A percentile compares a stretch with the other conserved stretches of the same genome.
Evolutionary conservation across 2,113 vertebrate species (phyloP).

Genomic region (Pelusios castaneus): DNA sequence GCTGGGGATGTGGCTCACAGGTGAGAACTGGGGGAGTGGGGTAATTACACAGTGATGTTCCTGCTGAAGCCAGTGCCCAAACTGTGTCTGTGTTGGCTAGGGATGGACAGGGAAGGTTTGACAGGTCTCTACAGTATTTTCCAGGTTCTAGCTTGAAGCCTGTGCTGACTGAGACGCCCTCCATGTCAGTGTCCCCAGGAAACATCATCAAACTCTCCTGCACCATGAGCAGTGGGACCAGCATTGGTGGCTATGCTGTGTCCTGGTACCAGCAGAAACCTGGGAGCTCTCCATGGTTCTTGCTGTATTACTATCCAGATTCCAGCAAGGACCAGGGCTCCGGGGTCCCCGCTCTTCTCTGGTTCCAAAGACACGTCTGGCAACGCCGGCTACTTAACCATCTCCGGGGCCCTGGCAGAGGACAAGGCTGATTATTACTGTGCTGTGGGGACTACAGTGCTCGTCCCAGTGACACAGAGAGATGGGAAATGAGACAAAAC

Average conservation of each 20-base stretch:
- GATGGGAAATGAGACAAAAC: neutral
- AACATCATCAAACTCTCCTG: neutral
- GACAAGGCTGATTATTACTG: slow-evolving; percentile 4
- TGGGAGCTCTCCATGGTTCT: neutral
- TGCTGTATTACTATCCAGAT: neutral
- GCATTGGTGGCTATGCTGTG: neutral
- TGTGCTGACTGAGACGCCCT: neutral
- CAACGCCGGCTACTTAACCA: neutral
- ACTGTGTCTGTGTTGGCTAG: rapidly evolving
- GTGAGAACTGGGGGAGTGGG: neutral
- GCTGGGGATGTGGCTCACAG: neutral
- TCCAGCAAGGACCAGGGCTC: neutral
- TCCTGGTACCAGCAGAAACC: neutral
- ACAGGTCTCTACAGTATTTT: neutral
- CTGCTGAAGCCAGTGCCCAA: neutral
- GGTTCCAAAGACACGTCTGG: neutral
- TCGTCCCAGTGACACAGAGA: neutral
- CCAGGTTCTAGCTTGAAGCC: neutral
- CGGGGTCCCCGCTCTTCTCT: neutral
- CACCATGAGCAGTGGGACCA: neutral
- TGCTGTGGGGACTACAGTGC: neutral
- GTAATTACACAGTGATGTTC: neutral
- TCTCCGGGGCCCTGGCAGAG: neutral
- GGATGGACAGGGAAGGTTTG: rapidly evolving
- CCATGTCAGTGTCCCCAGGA: neutral